These are phyloP conservation scores for Darwinula stevensoni DNA, from an alignment of 2,888 invertebrate species.

Conservation along the genomic window DNA sequence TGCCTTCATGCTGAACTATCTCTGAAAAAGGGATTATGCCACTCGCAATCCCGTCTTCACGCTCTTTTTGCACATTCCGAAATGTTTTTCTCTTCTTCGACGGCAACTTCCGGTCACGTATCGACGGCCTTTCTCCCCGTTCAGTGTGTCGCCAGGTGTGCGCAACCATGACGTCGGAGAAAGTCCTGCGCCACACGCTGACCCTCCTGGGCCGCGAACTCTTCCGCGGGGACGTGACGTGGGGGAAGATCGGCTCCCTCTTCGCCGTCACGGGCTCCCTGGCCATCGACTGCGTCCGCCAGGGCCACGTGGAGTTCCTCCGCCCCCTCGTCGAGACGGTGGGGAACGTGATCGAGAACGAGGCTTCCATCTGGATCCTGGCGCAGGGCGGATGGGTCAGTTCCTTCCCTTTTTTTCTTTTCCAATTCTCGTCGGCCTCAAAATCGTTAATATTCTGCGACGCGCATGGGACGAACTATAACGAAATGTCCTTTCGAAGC, in stretches of 20 bases:
- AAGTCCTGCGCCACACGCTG: slow-evolving; percentile 28
- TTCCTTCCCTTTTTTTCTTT: slow-evolving; percentile 3
- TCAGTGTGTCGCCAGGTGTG: neutral
- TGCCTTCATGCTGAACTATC: too few species aligned
- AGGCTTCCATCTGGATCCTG: slow-evolving; percentile 43
- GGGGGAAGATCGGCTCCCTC: slow-evolving; percentile 31
- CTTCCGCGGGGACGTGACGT: slow-evolving; percentile 21
- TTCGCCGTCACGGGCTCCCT: slow-evolving; percentile 54
- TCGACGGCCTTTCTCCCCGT: too few species aligned
- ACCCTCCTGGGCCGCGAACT: slow-evolving; percentile 37
- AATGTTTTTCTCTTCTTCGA: too few species aligned
- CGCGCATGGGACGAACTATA: too few species aligned
- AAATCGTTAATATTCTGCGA: too few species aligned
- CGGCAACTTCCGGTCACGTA: too few species aligned
- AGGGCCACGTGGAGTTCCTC: slow-evolving; percentile 45
- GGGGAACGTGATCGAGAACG: slow-evolving; percentile 35
- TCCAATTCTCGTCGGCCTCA: too few species aligned
- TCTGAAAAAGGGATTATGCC: too few species aligned
- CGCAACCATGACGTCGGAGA: slow-evolving; percentile 11
- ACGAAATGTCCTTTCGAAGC: too few species aligned
- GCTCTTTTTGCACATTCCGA: too few species aligned
- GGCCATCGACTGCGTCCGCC: slow-evolving; percentile 42
- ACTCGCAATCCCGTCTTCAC: too few species aligned
- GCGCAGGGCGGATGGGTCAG: slow-evolving; percentile 61
- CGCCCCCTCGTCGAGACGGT: slow-evolving; percentile 44